Evolutionary conservation across 2,113 vertebrate genomes (phyloP).

Genomic region (Illadopsis cleaveri): DNA sequence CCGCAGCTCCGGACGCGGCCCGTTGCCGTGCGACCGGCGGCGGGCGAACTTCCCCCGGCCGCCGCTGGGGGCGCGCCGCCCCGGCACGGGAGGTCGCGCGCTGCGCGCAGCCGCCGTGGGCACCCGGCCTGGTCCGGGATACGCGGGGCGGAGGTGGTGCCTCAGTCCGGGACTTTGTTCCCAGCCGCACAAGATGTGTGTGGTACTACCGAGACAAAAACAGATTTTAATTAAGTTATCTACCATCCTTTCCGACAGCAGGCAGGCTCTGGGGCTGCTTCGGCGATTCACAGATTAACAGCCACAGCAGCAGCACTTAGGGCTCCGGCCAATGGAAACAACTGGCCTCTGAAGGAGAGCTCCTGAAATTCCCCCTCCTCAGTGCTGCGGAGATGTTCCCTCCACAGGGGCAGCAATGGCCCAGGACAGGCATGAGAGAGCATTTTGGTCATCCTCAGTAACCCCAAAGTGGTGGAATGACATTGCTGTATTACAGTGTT

Average conservation of each 20-base stretch:
- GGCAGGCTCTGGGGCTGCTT: neutral
- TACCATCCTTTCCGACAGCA: neutral
- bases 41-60: too few relatives aligned
- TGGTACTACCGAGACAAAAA: neutral
- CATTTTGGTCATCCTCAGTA: neutral
- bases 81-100: neutral
- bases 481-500: neutral
- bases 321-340: fast-evolving
- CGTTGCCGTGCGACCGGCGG: slow-evolving; percentile 17
- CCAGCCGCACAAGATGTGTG: fast-evolving
- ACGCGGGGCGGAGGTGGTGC: fast-evolving
- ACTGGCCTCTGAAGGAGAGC: fast-evolving
- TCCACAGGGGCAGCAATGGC: fast-evolving
- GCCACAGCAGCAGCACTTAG: fast-evolving
- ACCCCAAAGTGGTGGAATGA: fast-evolving
- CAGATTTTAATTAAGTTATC: too few relatives aligned
- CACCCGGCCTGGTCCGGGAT: neutral
- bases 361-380: fast-evolving
- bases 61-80: neutral
- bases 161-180: fast-evolving
- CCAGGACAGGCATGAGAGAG: fast-evolving
- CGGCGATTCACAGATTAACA: neutral
- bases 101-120: neutral
- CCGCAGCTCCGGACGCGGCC: neutral
- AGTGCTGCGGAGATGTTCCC: too few relatives aligned